Evolutionary conservation across 1,140 invertebrate genomes (phyloP).

Genomic region (Diprion similis): DNA sequence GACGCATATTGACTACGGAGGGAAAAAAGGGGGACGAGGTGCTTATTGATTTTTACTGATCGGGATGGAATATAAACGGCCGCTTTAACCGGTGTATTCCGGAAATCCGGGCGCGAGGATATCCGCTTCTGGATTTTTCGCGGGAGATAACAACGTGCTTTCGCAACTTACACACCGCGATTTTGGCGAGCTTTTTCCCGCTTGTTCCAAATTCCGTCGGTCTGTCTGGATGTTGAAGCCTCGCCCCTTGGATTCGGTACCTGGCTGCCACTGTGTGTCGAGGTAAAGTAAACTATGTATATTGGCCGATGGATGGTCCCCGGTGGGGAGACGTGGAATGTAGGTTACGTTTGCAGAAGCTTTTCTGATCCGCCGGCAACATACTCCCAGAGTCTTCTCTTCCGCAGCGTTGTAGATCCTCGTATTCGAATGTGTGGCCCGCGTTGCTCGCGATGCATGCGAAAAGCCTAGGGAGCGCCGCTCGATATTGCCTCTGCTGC

Average conservation of each 20-base stretch:
- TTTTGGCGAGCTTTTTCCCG: background rate
- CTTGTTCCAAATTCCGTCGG: background rate
- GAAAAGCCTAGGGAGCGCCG: background rate
- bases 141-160: background rate
- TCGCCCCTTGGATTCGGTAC: too few relatives aligned
- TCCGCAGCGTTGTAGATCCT: background rate
- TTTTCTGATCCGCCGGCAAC: background rate
- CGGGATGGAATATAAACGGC: background rate
- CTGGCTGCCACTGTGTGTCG: too few relatives aligned
- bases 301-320: too few relatives aligned
- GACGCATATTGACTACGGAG: background rate
- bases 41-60: background rate
- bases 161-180: background rate
- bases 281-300: too few relatives aligned
- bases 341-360: conserved; percentile 13
- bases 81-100: background rate
- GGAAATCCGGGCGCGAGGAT: background rate
- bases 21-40: background rate
- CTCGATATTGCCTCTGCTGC: conserved; percentile 1
- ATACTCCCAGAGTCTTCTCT: background rate
- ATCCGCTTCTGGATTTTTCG: background rate
- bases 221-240: too few relatives aligned
- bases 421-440: background rate
- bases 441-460: background rate
- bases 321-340: background rate